Conservation (phyloP, 1,140 invertebrate species). For the Musca domestica region DNA sequence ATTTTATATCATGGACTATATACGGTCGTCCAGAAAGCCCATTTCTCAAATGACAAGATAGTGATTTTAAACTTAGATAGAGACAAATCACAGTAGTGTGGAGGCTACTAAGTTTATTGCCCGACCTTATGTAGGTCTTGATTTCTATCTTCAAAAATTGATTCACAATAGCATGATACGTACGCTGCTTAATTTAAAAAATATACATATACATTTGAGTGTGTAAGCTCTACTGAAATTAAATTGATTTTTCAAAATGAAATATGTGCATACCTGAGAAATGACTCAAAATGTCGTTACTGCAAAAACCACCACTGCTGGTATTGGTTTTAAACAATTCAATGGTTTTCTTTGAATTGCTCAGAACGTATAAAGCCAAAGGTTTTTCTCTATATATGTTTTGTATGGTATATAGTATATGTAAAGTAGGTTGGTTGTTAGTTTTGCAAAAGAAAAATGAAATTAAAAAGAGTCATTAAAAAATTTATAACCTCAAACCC, state of each 20-base stretch:
- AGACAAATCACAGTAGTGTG: too few species aligned
- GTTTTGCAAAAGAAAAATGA: neutral
- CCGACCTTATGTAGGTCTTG: too few species aligned
- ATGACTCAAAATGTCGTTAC: conserved; percentile 89
- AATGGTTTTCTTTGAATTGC: conserved; percentile 65
- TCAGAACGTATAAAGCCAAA: conserved; percentile 82
- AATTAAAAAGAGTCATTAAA: neutral
- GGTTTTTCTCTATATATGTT: conserved; percentile 70
- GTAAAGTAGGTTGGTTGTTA: conserved; percentile 11
- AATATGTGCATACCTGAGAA: conserved; percentile 59
- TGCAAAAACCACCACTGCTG: conserved; percentile 73
- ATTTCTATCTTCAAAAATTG: too few species aligned
- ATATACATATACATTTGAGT: too few species aligned
- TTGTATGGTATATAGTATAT: conserved; percentile 55
- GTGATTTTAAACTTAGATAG: too few species aligned
- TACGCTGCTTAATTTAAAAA: too few species aligned
- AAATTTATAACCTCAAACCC: neutral
- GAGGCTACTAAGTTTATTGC: too few species aligned
- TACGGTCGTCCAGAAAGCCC: too few species aligned
- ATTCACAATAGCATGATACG: too few species aligned
- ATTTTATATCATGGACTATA: too few species aligned
- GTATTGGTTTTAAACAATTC: conserved; percentile 72
- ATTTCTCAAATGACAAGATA: too few species aligned
- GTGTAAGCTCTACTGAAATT: too few species aligned
- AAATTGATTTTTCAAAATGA: neutral